Evolutionary conservation across 2,113 vertebrate species (phyloP).

Genomic region (Paramormyrops kingsleyae): DNA sequence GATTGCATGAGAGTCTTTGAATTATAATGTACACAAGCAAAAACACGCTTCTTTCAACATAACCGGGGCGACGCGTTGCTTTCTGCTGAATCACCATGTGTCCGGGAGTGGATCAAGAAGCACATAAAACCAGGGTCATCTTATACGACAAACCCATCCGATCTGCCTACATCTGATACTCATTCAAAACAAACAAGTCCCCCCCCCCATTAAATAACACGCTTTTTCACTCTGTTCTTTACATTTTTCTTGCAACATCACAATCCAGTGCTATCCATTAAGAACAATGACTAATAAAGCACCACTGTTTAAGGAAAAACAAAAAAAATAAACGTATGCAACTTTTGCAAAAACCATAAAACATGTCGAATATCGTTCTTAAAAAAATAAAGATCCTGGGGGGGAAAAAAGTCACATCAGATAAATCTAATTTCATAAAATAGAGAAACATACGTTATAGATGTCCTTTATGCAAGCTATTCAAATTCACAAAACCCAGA

Average conservation of each 20-base stretch:
- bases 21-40: slow-evolving; percentile 4
- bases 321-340: neutral
- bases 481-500: neutral
- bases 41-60: neutral
- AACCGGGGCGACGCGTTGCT: neutral
- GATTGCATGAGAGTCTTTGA: neutral
- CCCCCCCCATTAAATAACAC: slow-evolving; percentile 11
- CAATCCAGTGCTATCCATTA: slow-evolving; percentile 11
- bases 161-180: neutral
- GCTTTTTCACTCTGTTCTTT: neutral
- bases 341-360: neutral
- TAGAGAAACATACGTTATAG: neutral
- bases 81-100: neutral
- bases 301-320: neutral
- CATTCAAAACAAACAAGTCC: slow-evolving; percentile 13
- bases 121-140: slow-evolving; percentile 5
- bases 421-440: neutral
- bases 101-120: neutral
- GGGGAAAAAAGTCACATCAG: neutral
- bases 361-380: neutral
- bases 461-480: neutral
- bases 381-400: neutral
- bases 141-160: neutral
- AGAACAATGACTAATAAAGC: neutral
- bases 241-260: slow-evolving; percentile 16